Evolutionary conservation across 1,140 invertebrate species (phyloP).

Genomic region (Hycleus phaleratus): DNA sequence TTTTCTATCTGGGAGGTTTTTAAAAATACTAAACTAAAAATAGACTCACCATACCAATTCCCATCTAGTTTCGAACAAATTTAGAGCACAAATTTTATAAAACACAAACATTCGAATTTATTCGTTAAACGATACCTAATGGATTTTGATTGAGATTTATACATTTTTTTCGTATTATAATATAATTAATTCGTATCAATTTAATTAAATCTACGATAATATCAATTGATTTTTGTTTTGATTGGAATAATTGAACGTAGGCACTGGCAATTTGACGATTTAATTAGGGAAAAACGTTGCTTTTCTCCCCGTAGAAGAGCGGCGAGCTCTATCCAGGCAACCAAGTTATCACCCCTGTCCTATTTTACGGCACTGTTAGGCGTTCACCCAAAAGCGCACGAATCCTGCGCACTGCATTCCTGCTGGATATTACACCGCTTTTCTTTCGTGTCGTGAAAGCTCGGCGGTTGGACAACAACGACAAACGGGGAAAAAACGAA

Average conservation of each 20-base stretch:
- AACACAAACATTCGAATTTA: neutral
- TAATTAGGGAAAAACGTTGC: neutral
- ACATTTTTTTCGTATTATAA: neutral
- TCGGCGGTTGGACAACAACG: neutral
- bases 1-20: neutral
- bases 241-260: conserved; percentile 1
- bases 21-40: conserved; percentile 1
- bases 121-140: no score
- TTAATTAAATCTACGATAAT: neutral
- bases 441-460: neutral
- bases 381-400: conserved; percentile 19
- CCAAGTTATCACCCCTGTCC: conserved; percentile 23
- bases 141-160: no score
- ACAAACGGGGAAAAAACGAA: neutral
- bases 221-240: neutral
- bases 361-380: conserved; percentile 23
- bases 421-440: neutral
- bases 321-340: conserved; percentile 18
- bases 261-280: conserved; percentile 5
- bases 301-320: neutral
- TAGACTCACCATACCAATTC: conserved; percentile 16
- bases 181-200: neutral
- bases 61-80: conserved; percentile 1
- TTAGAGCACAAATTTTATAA: neutral
- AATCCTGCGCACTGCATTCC: conserved; percentile 9